A percentile compares a stretch with the other conserved stretches of the same genome.
phyloP scores from a whole-genome alignment of 1,140 invertebrate species.

The Cheumatopsyche charites region DNA sequence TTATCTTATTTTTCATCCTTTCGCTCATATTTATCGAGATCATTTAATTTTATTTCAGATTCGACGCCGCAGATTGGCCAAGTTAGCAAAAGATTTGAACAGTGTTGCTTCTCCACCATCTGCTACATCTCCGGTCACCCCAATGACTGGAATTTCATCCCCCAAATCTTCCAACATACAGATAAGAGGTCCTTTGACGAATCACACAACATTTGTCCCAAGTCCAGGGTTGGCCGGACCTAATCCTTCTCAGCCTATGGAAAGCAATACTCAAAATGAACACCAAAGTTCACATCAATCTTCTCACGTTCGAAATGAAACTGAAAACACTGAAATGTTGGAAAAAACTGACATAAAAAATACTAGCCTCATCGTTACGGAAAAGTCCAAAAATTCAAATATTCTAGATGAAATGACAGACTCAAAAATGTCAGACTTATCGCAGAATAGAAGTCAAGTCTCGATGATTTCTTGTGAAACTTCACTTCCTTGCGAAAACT shows the following conservation, averaged over 20 bases:
- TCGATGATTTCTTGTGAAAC: neutral
- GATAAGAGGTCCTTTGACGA: slow-evolving; percentile 49
- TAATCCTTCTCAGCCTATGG: slow-evolving; percentile 45
- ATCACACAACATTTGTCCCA: slow-evolving; percentile 50
- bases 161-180: slow-evolving; percentile 51
- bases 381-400: slow-evolving; percentile 56
- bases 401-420: slow-evolving; percentile 60
- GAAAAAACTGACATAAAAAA: slow-evolving; percentile 57
- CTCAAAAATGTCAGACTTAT: slow-evolving; percentile 61
- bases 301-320: slow-evolving; percentile 51
- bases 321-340: slow-evolving; percentile 53
- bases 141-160: slow-evolving; percentile 53
- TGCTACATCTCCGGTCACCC: slow-evolving; percentile 51
- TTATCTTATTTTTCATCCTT: neutral
- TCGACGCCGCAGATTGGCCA: slow-evolving; percentile 46
- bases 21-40: neutral
- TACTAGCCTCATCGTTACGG: slow-evolving; percentile 59
- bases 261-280: slow-evolving; percentile 19
- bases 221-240: slow-evolving; percentile 31
- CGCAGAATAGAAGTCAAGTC: slow-evolving; percentile 52
- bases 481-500: slow-evolving; percentile 1
- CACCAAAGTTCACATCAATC: slow-evolving; percentile 19
- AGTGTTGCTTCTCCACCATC: slow-evolving; percentile 17
- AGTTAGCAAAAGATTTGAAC: slow-evolving; percentile 34
- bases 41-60: slow-evolving; percentile 37